phyloP scores from a whole-genome alignment of 2,113 vertebrate genomes.

The Hiodon alosoides region DNA sequence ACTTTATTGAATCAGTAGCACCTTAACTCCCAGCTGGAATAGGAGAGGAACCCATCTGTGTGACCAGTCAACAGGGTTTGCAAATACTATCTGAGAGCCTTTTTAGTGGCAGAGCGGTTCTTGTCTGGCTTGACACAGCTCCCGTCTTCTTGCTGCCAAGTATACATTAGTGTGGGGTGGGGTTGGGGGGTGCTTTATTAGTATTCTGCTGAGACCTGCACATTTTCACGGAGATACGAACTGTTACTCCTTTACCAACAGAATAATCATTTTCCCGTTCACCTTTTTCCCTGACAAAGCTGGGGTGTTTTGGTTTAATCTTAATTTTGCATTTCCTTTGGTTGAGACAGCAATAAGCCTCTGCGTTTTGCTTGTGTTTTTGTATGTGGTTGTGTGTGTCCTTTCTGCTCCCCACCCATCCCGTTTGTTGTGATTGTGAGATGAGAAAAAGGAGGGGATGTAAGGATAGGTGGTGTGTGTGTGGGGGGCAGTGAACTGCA shows the following conservation, averaged over 20 bases:
- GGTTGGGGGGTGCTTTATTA: slow-evolving; percentile 60
- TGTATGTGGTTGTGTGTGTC: slow-evolving; percentile 5
- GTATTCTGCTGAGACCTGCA: slow-evolving; percentile 72
- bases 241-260: slow-evolving; percentile 72
- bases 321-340: slow-evolving; percentile 74
- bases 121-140: background rate
- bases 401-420: background rate
- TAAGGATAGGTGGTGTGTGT: no score
- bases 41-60: slow-evolving; percentile 2
- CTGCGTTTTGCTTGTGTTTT: slow-evolving; percentile 51
- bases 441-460: background rate
- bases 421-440: background rate
- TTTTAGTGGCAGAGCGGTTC: slow-evolving; percentile 32
- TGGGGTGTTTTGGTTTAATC: slow-evolving; percentile 76
- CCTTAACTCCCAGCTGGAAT: slow-evolving; percentile 20
- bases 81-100: slow-evolving; percentile 46
- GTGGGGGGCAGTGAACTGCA: background rate
- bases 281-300: slow-evolving; percentile 53
- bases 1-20: slow-evolving; percentile 20
- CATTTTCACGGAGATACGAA: slow-evolving; percentile 40
- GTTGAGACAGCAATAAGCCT: slow-evolving; percentile 38
- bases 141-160: background rate
- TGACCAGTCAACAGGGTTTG: slow-evolving; percentile 36
- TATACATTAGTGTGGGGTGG: background rate
- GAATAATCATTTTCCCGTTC: slow-evolving; percentile 68